A percentile compares a stretch with the other conserved stretches of the same genome.
Conservation (phyloP, 2,797 vertebrate genomes). For the Typhlichthys eigenmanni region DNA sequence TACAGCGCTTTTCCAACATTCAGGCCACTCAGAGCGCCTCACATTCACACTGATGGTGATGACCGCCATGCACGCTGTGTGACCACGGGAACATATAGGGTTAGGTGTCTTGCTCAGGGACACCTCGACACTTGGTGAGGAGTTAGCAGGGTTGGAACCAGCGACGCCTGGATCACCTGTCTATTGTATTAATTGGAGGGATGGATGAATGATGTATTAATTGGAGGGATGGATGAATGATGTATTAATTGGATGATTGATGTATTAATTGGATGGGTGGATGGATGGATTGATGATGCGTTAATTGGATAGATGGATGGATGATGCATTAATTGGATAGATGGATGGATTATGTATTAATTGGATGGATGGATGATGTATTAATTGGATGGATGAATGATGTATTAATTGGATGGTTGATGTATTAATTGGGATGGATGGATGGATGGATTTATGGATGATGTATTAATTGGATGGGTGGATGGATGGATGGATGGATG, state of each 20-base stretch:
- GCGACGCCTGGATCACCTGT: too few species aligned
- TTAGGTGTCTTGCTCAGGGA: too few species aligned
- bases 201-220: neutral
- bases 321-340: too few species aligned
- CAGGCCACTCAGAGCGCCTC: too few species aligned
- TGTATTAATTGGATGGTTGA: neutral
- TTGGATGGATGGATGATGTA: neutral
- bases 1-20: too few species aligned
- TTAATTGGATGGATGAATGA: neutral
- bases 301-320: neutral
- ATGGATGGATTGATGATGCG: neutral
- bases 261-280: neutral
- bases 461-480: neutral
- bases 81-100: too few species aligned
- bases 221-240: neutral
- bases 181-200: too few species aligned
- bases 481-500: neutral
- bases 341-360: neutral
- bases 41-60: too few species aligned
- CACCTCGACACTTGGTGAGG: too few species aligned
- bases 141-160: too few species aligned
- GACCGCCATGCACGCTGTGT: too few species aligned
- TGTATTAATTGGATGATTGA: neutral
- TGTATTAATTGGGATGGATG: neutral
- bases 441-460: too few species aligned